Evolutionary conservation across 2,113 vertebrate genomes (phyloP), one percentile per base, ranked within the genome.

Genomic region (Cygnus buccinator): DNA sequence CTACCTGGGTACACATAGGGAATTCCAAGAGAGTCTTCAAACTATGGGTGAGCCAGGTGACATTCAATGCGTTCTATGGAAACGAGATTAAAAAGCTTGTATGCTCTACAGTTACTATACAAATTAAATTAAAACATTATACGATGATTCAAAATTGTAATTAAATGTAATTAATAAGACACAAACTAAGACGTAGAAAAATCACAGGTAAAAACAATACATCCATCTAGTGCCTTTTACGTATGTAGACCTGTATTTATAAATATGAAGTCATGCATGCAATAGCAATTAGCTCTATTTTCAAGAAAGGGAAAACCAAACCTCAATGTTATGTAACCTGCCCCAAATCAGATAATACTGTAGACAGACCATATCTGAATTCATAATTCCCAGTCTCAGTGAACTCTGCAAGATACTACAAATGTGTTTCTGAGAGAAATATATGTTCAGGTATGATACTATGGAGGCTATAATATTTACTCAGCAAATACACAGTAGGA

Each of bases 21-120:
- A 95, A 95, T 26, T 94, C 94, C 65, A 94, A 55, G 28, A 99
- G 98, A 7, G 84, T 77, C 76, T 97, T 90, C 44, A 97, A 70
- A 90, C 97, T 99, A 44, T 94, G 98, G 90, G 88, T 43, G 71
- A 98, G 92, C 99, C 99, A 99, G 29, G 93, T 84, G 23, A 87
- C 87, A 82, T 98, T 98, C 43, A 98, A 57, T 2, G 84, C 7
- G 9, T 97, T 95, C 99, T 99, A 75, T 9, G 59, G 76, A 70
- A 84, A 41, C 67, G 1, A 39, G n/a, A 17, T 71, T 46, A 62
- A 81, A 75, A 5, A 8, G 76, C 77, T 61, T 1, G 0, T 55
- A 25, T 54, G 28, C 37, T 70, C 55, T 46, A 84, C 13, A 41
- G 15, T 19, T 68, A 25, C 72, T 83, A 54, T 3, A 9, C 12